Percentiles rank a stretch among this genome's conserved stretches.
These are phyloP conservation scores for Hesperophylax magnus DNA, from an alignment of 1,140 invertebrate genomes.

Conservation along the genomic window DNA sequence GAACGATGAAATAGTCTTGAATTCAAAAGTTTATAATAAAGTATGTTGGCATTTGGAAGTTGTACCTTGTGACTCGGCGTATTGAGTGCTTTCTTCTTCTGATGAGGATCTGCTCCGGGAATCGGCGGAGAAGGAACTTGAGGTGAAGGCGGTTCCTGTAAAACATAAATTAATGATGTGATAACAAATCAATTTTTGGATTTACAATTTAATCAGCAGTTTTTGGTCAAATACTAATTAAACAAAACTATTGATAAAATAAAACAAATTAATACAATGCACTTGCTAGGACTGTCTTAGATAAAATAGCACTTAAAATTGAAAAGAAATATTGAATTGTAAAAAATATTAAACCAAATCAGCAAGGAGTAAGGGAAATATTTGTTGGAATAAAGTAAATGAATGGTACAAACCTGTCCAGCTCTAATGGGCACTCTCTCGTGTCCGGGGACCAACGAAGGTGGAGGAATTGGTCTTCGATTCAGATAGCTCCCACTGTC, in stretches of 20 bases:
- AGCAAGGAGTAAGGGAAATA: too few relatives aligned
- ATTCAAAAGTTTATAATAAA: too few relatives aligned
- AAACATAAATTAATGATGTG: background rate
- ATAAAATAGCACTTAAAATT: too few relatives aligned
- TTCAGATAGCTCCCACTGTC: conserved; percentile 74
- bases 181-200: background rate
- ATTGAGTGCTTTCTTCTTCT: conserved; percentile 80
- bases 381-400: too few relatives aligned
- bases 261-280: too few relatives aligned
- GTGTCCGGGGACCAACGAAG: conserved; percentile 81
- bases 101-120: conserved; percentile 61
- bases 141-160: conserved; percentile 68
- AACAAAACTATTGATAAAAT: background rate
- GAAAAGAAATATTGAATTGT: too few relatives aligned
- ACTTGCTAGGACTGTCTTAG: too few relatives aligned
- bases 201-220: background rate
- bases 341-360: too few relatives aligned
- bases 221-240: background rate
- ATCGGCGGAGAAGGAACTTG: conserved; percentile 67
- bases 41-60: background rate
- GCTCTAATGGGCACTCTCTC: conserved; percentile 86
- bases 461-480: conserved; percentile 80
- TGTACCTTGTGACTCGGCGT: conserved; percentile 76
- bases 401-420: conserved; percentile 63
- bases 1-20: too few relatives aligned